Base-by-base conservation (phyloP, 2,797 vertebrate genomes). In the Sciaenops ocellatus region DNA sequence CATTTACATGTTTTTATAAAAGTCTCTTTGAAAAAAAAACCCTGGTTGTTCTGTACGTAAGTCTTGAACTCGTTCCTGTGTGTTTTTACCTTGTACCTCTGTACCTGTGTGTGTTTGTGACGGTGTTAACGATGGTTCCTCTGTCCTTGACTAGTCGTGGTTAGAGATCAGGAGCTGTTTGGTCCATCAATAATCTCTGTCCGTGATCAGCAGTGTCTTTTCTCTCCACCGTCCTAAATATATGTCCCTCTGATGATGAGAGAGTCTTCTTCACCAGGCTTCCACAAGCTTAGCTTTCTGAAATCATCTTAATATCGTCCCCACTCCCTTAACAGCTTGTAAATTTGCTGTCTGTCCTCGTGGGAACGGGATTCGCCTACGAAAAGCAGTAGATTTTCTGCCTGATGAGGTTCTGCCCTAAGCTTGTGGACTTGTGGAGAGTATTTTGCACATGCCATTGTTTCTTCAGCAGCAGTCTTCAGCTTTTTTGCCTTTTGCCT, bases 401-500 rank as follows among this genome's bases (percentile, higher is more conserved):
- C 65, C 71, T 3, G 68, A 60, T 10, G 63, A 60, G 66, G 66
- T 59, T 48, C 26, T 65, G 54, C 80, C 76, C 62, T 74, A 54
- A 89, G 82, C 92, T 94, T 91, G 91, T 94, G 92, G 89, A 89
- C 78, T 78, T 80, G 87, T 89, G 92, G 86, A 85, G 75, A 91
- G 84, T 93, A 87, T 93, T 94, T 94, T 95, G 94, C 93, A 94
- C 93, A 94, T 89, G 79, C 87, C 89, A 88, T 93, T 67, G 86
- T 93, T 92, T 92, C 89, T 92, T 94, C 90, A 90, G 89, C 90
- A 88, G 82, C 88, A 87, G 68, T 90, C 85, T 84, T 92, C 86
- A 90, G 89, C 91, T 91, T 85, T 78, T 90, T 92, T 91, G 90
- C 94, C 94, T 93, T 93, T 92, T 93, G 93, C 92, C 94, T 95